Percentiles rank a stretch among this genome's conserved stretches.
phyloP scores from a whole-genome alignment of 2,797 vertebrate genomes.

The Fringilla coelebs region DNA sequence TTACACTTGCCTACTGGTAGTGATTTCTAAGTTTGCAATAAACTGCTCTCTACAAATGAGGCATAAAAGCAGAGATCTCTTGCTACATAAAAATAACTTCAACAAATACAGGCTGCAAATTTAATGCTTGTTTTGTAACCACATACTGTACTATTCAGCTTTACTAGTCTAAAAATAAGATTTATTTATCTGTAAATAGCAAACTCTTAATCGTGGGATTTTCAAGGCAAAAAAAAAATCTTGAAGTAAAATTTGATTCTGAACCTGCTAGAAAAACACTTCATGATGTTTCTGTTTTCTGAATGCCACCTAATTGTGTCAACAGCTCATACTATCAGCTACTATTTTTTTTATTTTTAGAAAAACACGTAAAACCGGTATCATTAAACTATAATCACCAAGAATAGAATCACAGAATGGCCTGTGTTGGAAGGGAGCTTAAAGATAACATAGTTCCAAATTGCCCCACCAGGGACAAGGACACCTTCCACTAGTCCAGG shows the following conservation, averaged over 20 bases:
- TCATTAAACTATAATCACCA: neutral
- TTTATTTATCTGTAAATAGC: neutral
- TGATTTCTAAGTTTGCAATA: neutral
- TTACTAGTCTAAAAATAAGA: neutral
- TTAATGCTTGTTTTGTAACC: neutral
- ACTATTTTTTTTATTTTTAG: neutral
- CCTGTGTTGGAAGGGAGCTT: neutral
- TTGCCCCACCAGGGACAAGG: neutral
- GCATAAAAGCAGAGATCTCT: neutral
- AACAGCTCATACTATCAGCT: neutral
- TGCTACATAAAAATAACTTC: neutral
- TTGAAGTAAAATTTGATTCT: neutral
- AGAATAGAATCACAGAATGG: neutral
- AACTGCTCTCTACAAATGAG: neutral
- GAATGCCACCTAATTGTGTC: neutral
- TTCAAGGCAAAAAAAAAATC: neutral
- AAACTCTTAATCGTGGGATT: neutral
- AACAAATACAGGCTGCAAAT: neutral
- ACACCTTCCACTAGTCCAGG: neutral
- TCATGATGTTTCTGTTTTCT: neutral
- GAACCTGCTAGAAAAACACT: neutral
- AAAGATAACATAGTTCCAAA: neutral
- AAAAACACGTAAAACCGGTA: neutral
- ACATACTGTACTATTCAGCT: neutral
- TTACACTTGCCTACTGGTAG: neutral